Conservation (phyloP, 2,797 vertebrate species). For the Chiloscyllium punctatum region DNA sequence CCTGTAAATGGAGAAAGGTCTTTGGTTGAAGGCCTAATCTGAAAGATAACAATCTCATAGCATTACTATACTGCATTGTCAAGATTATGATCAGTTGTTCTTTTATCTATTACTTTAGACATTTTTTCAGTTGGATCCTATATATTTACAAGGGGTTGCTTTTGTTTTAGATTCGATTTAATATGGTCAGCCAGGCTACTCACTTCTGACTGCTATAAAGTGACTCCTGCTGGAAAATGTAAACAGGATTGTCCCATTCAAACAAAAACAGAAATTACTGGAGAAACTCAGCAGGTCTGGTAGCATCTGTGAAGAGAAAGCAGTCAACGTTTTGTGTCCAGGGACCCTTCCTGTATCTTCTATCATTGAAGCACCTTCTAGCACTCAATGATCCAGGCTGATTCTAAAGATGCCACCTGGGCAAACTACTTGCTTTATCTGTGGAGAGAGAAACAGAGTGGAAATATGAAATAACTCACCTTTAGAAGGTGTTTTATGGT, state of each 20-base stretch:
- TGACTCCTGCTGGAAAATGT: background rate
- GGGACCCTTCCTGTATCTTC: background rate
- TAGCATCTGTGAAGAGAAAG: too few relatives aligned
- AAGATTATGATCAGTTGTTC: background rate
- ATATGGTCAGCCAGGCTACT: background rate
- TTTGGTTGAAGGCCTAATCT: background rate
- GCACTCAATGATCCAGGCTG: background rate
- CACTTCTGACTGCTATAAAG: background rate
- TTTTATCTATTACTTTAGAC: background rate
- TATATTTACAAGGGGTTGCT: background rate
- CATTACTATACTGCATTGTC: background rate
- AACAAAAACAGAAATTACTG: too few relatives aligned
- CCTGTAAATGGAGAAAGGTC: background rate
- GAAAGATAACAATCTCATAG: background rate
- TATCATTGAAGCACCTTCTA: background rate
- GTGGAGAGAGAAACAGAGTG: too few relatives aligned
- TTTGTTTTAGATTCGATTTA: background rate
- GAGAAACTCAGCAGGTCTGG: too few relatives aligned
- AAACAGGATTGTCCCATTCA: background rate
- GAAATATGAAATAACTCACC: too few relatives aligned
- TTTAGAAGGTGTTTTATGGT: too few relatives aligned
- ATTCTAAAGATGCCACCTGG: background rate
- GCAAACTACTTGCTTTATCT: background rate
- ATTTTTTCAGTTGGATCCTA: background rate
- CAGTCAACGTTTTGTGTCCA: too few relatives aligned